phyloP scores from a whole-genome alignment of 2,797 vertebrate species.

The Botia kubotai region DNA sequence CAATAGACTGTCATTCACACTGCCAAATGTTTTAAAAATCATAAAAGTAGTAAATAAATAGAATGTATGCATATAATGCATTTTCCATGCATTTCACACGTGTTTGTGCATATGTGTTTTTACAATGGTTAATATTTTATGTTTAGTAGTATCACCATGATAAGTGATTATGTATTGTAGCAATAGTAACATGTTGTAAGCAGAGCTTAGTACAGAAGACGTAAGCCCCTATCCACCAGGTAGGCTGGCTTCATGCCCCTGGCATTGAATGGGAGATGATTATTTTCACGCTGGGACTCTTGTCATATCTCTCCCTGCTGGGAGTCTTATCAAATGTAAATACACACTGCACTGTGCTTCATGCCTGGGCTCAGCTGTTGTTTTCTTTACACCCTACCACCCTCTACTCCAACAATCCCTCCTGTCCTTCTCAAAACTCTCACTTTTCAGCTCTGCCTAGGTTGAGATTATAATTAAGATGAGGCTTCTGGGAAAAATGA shows the following conservation, averaged over 20 bases:
- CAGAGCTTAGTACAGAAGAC: background rate
- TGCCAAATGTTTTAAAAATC: too few relatives aligned
- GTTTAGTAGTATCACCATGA: constrained; percentile 13
- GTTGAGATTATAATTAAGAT: constrained; percentile 35
- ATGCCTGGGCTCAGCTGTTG: constrained; percentile 68
- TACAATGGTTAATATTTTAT: background rate
- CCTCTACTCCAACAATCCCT: background rate
- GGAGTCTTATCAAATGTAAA: constrained; percentile 73
- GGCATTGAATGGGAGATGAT: constrained; percentile 66
- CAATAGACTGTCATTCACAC: too few relatives aligned
- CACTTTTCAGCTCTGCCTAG: constrained; percentile 43
- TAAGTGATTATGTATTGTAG: constrained; percentile 17
- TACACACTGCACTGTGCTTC: constrained; percentile 58
- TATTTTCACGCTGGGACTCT: constrained; percentile 73
- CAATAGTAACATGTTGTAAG: constrained; percentile 12
- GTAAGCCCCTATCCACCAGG: constrained; percentile 30
- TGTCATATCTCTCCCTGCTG: constrained; percentile 76
- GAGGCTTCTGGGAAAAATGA: constrained; percentile 7
- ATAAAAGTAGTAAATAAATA: too few relatives aligned
- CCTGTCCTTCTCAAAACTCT: constrained; percentile 48
- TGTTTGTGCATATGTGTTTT: too few relatives aligned
- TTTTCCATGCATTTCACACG: too few relatives aligned
- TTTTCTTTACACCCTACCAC: constrained; percentile 46
- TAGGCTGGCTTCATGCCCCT: constrained; percentile 48
- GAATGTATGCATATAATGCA: too few relatives aligned